Evolutionary conservation across 2,888 invertebrate genomes (phyloP).

Genomic region (Acronicta aceris): DNA sequence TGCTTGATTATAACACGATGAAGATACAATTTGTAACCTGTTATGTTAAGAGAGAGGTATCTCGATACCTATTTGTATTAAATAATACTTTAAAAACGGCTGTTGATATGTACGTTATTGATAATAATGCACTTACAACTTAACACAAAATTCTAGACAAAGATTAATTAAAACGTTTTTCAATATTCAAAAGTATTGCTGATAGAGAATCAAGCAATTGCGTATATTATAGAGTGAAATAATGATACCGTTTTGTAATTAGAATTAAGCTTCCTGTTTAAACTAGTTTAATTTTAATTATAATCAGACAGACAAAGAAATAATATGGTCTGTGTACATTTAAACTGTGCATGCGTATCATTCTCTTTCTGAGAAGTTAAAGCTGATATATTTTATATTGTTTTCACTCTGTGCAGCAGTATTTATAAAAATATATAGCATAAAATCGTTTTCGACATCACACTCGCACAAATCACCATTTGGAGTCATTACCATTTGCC

Average conservation of each 20-base stretch:
- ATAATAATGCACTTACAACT: not conserved
- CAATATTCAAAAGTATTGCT: too few species aligned
- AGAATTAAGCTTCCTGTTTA: not conserved
- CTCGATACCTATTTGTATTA: constrained; percentile 26
- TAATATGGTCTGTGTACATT: not conserved
- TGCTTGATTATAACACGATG: constrained; percentile 54
- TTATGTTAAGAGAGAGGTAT: constrained; percentile 32
- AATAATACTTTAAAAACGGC: constrained; percentile 27
- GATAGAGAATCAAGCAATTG: not conserved
- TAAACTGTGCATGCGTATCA: not conserved
- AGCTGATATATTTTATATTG: not conserved
- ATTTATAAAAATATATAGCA: constrained; percentile 15
- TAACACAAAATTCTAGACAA: not conserved
- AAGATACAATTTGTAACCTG: constrained; percentile 47
- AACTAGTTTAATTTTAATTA: not conserved
- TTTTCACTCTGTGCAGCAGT: not conserved
- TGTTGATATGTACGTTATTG: constrained; percentile 16
- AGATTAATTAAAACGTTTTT: too few species aligned
- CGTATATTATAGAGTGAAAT: not conserved
- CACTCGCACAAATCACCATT: constrained; percentile 40
- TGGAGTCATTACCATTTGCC: constrained; percentile 50
- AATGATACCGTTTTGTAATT: too few species aligned
- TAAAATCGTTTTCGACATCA: constrained; percentile 38
- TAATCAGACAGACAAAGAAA: not conserved
- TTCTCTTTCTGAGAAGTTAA: not conserved